Percentiles rank a stretch among this genome's conserved stretches.
Conservation (phyloP, 2,888 invertebrate genomes). For the Operophtera brumata region DNA sequence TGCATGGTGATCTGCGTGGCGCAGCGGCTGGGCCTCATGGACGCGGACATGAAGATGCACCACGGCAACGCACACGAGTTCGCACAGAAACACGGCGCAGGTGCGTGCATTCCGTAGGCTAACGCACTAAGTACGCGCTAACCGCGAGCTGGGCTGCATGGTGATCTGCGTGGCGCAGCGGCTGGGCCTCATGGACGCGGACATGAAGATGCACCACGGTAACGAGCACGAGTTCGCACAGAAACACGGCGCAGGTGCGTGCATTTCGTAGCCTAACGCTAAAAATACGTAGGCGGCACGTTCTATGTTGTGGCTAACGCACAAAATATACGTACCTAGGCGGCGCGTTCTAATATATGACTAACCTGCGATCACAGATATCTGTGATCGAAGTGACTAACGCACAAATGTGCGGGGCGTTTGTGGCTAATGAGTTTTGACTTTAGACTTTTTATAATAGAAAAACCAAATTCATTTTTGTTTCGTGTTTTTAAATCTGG, state of each 20-base stretch:
- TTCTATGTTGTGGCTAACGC: too few relatives aligned
- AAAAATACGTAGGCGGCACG: too few relatives aligned
- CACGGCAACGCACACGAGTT: slow-evolving; percentile 64
- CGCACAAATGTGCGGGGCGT: too few relatives aligned
- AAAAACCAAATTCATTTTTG: too few relatives aligned
- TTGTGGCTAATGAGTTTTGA: too few relatives aligned
- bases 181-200: slow-evolving; percentile 56
- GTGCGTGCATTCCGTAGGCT: slow-evolving; percentile 34
- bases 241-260: slow-evolving; percentile 66
- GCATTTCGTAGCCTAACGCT: too few relatives aligned
- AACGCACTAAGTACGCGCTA: slow-evolving; percentile 57
- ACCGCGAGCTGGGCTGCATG: slow-evolving; percentile 64
- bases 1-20: slow-evolving; percentile 69
- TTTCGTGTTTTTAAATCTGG: too few relatives aligned
- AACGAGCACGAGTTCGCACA: slow-evolving; percentile 65
- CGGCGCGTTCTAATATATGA: too few relatives aligned
- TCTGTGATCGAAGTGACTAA: too few relatives aligned
- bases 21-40: slow-evolving; percentile 56
- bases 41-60: slow-evolving; percentile 56
- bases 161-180: slow-evolving; percentile 65
- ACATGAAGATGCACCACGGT: slow-evolving; percentile 58
- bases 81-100: slow-evolving; percentile 67
- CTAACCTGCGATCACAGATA: too few relatives aligned
- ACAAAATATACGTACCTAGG: too few relatives aligned
- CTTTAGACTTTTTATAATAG: too few relatives aligned